A percentile compares a stretch with the other conserved stretches of the same genome.
Conservation (phyloP, 1,140 invertebrate genomes). For the Delia radicum region DNA sequence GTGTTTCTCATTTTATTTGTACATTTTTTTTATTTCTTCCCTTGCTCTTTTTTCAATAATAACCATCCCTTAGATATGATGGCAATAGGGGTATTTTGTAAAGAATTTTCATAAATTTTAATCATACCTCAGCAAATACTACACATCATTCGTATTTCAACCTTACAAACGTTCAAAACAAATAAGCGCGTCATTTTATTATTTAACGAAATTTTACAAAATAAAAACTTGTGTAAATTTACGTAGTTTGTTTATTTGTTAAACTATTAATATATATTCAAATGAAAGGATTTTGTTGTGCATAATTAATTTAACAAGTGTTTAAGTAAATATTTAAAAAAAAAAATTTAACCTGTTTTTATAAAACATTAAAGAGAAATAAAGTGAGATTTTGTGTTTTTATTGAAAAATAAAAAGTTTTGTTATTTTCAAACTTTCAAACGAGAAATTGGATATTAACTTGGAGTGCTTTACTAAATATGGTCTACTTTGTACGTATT, state of each 20-base stretch:
- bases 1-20: slow-evolving; percentile 2
- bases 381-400: not conserved
- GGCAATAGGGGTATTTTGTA: not conserved
- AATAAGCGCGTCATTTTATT: not conserved
- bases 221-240: not conserved
- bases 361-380: not conserved
- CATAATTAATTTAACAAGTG: not conserved
- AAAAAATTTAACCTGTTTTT: not conserved
- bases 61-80: not conserved
- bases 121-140: slow-evolving; percentile 8
- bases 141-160: slow-evolving; percentile 16
- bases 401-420: slow-evolving; percentile 9
- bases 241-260: not conserved
- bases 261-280: not conserved
- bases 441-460: slow-evolving; percentile 15
- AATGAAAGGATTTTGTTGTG: not conserved
- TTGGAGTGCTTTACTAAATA: slow-evolving; percentile 44
- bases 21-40: not conserved
- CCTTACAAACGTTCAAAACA: slow-evolving; percentile 14
- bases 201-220: not conserved
- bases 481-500: slow-evolving; percentile 56
- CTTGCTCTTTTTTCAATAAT: not conserved
- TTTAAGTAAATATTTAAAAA: not conserved
- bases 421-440: not conserved
- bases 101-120: slow-evolving; percentile 21